Conservation (phyloP, 2,797 vertebrate species). For the Sylvilagus floridanus region DNA sequence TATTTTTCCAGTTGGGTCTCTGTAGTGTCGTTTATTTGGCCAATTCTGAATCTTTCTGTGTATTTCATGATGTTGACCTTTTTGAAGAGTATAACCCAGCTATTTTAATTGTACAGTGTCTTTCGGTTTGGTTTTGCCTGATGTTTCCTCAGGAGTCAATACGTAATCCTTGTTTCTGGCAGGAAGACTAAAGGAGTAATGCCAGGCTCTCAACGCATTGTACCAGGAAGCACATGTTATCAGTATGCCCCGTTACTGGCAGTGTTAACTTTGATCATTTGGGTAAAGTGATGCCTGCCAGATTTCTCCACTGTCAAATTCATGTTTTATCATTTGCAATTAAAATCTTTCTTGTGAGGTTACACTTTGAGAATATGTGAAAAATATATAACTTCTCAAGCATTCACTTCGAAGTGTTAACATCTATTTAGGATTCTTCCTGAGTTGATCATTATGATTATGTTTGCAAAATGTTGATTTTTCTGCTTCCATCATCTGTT, state of each 20-base stretch:
- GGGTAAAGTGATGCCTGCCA: too few relatives aligned
- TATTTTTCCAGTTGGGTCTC: background rate
- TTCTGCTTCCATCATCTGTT: background rate
- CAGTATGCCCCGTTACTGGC: background rate
- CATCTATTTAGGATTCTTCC: background rate
- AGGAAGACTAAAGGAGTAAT: background rate
- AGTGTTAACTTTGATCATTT: too few relatives aligned
- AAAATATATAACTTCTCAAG: constrained; percentile 12
- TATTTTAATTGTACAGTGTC: background rate
- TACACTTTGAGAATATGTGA: constrained; percentile 27
- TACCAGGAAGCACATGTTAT: background rate
- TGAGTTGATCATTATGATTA: too few relatives aligned
- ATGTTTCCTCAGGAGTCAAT: too few relatives aligned
- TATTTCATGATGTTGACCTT: constrained; percentile 38
- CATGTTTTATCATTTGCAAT: background rate
- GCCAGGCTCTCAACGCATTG: background rate
- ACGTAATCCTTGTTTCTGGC: background rate
- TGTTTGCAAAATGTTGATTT: too few relatives aligned
- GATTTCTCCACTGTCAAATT: too few relatives aligned
- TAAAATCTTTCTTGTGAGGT: background rate
- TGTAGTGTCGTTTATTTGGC: constrained; percentile 30
- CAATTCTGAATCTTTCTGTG: background rate
- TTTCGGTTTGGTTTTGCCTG: too few relatives aligned
- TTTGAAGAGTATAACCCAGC: background rate
- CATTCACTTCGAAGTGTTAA: background rate